phyloP scores from a whole-genome alignment of 2,113 vertebrate genomes.

The Pseudonaja textilis region DNA sequence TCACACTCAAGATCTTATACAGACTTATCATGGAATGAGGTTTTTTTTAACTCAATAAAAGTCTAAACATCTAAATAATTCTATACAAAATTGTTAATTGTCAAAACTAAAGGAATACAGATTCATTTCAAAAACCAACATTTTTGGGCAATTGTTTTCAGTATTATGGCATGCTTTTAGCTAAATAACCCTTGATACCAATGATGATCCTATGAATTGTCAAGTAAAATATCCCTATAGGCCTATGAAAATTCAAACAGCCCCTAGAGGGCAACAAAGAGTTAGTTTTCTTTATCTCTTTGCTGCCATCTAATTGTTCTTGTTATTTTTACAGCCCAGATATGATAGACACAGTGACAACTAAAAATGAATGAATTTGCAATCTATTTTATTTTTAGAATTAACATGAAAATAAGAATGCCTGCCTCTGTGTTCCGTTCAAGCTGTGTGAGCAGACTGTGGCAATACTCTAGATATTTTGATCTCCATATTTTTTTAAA shows the following conservation, averaged over 20 bases:
- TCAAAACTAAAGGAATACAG: background rate
- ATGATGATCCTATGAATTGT: fast-evolving
- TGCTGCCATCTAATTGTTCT: background rate
- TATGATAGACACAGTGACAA: background rate
- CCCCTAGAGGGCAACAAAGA: background rate
- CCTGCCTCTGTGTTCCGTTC: background rate
- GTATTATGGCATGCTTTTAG: background rate
- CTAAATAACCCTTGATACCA: fast-evolving
- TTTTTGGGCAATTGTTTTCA: background rate
- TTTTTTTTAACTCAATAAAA: background rate
- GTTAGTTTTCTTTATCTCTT: background rate
- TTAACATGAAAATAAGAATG: constrained; percentile 15
- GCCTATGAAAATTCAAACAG: background rate
- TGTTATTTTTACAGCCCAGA: background rate
- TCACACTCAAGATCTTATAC: background rate
- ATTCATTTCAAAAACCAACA: background rate
- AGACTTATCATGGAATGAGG: background rate
- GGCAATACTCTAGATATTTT: constrained; percentile 50
- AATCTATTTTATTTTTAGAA: background rate
- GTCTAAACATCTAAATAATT: background rate
- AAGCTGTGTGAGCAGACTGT: background rate
- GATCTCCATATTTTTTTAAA: constrained; percentile 38
- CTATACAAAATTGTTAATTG: background rate
- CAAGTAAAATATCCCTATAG: background rate
- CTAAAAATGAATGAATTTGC: background rate